Base-by-base conservation (phyloP, 2,888 invertebrate genomes). In the Eupithecia subumbrata region DNA sequence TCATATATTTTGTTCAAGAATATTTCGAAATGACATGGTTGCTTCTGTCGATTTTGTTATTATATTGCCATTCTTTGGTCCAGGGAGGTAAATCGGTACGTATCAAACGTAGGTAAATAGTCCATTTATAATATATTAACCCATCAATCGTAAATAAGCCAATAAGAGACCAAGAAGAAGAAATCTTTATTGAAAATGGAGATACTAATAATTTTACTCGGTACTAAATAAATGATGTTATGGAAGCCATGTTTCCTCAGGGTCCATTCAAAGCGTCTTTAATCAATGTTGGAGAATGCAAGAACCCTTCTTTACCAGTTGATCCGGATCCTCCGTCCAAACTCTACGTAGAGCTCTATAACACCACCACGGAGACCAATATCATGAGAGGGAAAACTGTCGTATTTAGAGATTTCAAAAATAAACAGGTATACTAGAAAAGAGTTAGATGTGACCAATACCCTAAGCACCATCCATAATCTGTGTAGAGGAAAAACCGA, bases 201-300 rank as follows among this genome's bases (percentile, higher is more conserved):
- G 30, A 30, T 1, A 30, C 30, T 30, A 2, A 30, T 30, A 30
- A 30, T 30, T 30, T 2, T 40, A 40, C 9, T 43, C 43, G 12
- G 14, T 14, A 14, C 12, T 43, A 43, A n/a, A 7, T 30, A 30
- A 3, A 30, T 18, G 5, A 18, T 9, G 48, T 52, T 2, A 52
- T 22, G 22, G 56, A 11, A 56, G 3, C 22, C 22, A 22, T 37
- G 4, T 34, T 18, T 37, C 7, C 22, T 5, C 75, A 84, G 84
- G 84, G 84, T 14, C 83, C 83, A 16, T 84, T 73, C 71, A 77
- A 81, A 37, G 48, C 78, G 1, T 72, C 63, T 0, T 22, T 79
- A 14, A 72, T 75, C 5, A 74, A 74, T 56, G 75, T 78, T 0
- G 76, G 68, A 11, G 74, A 73, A 8, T 84, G 84, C 63, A 34